A percentile compares a stretch with the other conserved stretches of the same genome.
Conservation (phyloP, 1,140 invertebrate genomes). For the Formica exsecta region DNA sequence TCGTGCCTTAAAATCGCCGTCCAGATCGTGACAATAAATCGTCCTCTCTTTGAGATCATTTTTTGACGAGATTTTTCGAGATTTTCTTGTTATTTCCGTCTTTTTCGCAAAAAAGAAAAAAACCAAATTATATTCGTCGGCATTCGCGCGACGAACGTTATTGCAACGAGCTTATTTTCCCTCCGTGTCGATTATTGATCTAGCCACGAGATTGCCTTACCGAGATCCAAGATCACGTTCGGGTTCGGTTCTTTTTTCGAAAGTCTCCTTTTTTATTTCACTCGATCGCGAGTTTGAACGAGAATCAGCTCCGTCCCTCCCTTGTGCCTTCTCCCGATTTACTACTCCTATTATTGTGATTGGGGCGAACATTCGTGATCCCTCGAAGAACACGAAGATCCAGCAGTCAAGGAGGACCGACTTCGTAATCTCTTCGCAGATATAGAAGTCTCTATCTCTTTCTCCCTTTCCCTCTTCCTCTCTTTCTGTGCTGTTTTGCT, state of each 20-base stretch:
- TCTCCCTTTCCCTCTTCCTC: background rate
- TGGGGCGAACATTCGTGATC: slow-evolving; percentile 41
- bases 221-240: slow-evolving; percentile 56
- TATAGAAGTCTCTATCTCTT: background rate
- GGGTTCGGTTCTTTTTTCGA: slow-evolving; percentile 26
- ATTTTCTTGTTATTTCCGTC: background rate
- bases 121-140: background rate
- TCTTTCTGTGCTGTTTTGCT: slow-evolving; percentile 11
- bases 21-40: slow-evolving; percentile 75
- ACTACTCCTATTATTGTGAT: slow-evolving; percentile 24
- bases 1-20: slow-evolving; percentile 82
- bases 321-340: slow-evolving; percentile 60
- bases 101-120: background rate
- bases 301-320: slow-evolving; percentile 64
- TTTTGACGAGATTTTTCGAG: slow-evolving; percentile 20
- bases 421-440: slow-evolving; percentile 20
- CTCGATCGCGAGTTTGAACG: slow-evolving; percentile 40
- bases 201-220: slow-evolving; percentile 69
- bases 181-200: slow-evolving; percentile 17
- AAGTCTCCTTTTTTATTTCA: background rate
- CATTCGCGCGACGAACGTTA: slow-evolving; percentile 11
- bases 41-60: slow-evolving; percentile 29
- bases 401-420: slow-evolving; percentile 6
- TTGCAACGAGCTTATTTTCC: slow-evolving; percentile 35
- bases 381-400: slow-evolving; percentile 29